Percentiles rank a stretch among this genome's conserved stretches.
phyloP scores from a whole-genome alignment of 2,888 invertebrate genomes.

The Zaprionus lineosus region DNA sequence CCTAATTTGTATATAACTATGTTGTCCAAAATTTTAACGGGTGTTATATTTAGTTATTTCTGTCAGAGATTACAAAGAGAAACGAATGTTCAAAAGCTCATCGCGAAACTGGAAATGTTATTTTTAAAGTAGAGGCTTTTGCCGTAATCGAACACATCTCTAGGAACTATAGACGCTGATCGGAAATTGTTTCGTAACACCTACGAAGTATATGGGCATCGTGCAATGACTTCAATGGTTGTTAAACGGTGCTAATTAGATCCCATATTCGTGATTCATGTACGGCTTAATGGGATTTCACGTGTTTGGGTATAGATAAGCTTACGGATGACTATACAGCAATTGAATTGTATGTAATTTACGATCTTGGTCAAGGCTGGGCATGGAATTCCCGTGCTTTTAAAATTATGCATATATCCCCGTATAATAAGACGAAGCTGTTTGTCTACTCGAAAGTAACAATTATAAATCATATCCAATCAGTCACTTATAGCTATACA shows the following conservation, averaged over 20 bases:
- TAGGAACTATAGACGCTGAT: not conserved
- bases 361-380: slow-evolving; percentile 4
- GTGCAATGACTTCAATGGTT: slow-evolving; percentile 26
- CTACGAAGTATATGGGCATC: slow-evolving; percentile 1
- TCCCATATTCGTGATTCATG: slow-evolving; percentile 39
- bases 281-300: slow-evolving; percentile 31
- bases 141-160: no score
- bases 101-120: not conserved
- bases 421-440: no score
- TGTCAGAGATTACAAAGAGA: no score
- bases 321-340: no score
- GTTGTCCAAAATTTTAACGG: no score
- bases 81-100: no score
- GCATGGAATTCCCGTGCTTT: slow-evolving; percentile 37
- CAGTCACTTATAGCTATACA: no score
- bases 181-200: not conserved
- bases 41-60: no score
- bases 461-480: no score
- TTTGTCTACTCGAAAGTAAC: no score
- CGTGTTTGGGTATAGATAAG: slow-evolving; percentile 6
- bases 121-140: not conserved
- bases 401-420: slow-evolving; percentile 6
- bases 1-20: no score
- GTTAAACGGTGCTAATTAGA: slow-evolving; percentile 29
- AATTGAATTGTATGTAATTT: no score